A percentile compares a stretch with the other conserved stretches of the same genome.
Conservation (phyloP, 2,888 invertebrate genomes). For the Drosophila lacicola region DNA sequence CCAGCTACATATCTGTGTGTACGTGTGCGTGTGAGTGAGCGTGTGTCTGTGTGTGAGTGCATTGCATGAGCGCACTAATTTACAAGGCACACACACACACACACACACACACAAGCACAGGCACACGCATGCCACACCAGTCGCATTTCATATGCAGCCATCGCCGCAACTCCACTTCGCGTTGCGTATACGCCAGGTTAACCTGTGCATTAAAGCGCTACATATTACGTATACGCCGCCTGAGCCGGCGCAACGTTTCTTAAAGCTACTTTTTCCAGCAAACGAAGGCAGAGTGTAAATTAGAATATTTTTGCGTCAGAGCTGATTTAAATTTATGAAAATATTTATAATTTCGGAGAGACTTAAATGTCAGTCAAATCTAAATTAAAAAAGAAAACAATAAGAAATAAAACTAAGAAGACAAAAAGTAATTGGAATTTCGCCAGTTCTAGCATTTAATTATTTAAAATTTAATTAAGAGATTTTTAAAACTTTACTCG, state of each 20-base stretch:
- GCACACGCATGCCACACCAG: conserved; percentile 22
- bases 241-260: not conserved
- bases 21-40: conserved; percentile 2
- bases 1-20: conserved; percentile 4
- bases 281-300: no score
- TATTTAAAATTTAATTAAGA: no score
- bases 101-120: conserved; percentile 12
- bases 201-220: conserved; percentile 13
- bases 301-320: no score
- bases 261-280: not conserved
- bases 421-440: no score
- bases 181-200: conserved; percentile 37
- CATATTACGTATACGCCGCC: conserved; percentile 35
- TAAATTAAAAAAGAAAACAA: no score
- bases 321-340: no score
- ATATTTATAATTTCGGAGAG: no score
- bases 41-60: conserved; percentile 7
- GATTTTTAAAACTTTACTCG: no score
- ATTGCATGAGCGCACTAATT: conserved; percentile 51
- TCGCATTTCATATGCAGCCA: conserved; percentile 48
- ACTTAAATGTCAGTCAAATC: no score
- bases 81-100: conserved; percentile 29
- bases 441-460: no score
- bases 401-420: no score
- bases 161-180: conserved; percentile 14